phyloP scores from a whole-genome alignment of 64 coral and sea anemone genomes.

The Porites lutea region DNA sequence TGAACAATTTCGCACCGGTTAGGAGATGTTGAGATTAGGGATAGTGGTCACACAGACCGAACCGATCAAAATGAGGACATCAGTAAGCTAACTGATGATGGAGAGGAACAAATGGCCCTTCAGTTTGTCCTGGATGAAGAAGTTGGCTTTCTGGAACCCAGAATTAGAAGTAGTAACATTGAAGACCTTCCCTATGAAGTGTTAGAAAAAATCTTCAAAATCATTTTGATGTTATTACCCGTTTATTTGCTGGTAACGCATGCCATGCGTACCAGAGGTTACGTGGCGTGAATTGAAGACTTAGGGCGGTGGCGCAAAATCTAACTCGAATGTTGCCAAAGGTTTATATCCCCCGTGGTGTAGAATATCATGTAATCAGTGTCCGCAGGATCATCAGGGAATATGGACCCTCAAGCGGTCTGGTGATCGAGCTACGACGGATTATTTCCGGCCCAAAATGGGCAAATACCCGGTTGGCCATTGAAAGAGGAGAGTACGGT shows the following conservation, averaged over 20 bases:
- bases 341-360: neutral
- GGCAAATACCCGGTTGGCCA: neutral
- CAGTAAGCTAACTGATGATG: conserved; percentile 12
- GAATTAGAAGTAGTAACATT: neutral
- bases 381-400: neutral
- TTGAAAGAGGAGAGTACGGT: neutral
- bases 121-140: neutral
- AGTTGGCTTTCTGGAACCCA: neutral
- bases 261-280: neutral
- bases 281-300: neutral
- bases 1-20: neutral
- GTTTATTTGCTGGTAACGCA: conserved; percentile 12
- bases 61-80: neutral
- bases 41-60: neutral
- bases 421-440: neutral
- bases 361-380: conserved; percentile 11
- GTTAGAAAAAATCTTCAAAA: neutral
- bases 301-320: conserved; percentile 17
- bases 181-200: neutral
- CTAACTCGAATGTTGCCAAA: conserved; percentile 14
- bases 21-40: neutral
- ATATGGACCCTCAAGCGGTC: conserved; percentile 2
- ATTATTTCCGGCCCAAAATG: neutral
- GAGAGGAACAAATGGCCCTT: conserved; percentile 1
- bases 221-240: neutral